Conservation (phyloP, 2,797 vertebrate genomes). For the Chaetophractus vellerosus region DNA sequence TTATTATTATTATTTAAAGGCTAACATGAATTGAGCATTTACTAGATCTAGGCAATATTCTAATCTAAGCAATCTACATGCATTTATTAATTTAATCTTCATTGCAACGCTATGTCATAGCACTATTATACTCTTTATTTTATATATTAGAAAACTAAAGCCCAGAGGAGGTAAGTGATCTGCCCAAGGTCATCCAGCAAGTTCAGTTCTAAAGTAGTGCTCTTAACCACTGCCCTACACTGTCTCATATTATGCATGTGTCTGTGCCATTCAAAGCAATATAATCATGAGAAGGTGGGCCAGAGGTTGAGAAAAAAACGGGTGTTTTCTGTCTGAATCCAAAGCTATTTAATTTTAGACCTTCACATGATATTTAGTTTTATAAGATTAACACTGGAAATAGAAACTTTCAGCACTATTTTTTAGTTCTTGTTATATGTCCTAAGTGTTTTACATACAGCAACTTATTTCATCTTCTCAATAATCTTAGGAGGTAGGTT, state of each 20-base stretch:
- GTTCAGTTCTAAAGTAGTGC: not conserved
- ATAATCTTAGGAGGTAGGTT: not conserved
- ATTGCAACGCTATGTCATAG: not conserved
- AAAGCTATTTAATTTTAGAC: conserved; percentile 22
- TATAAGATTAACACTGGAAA: conserved; percentile 16
- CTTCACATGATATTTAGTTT: not conserved
- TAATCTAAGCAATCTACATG: not conserved
- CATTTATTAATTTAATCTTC: conserved; percentile 41
- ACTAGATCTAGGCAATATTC: not conserved
- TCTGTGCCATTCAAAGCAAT: not conserved
- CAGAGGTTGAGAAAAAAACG: not conserved
- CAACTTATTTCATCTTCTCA: not conserved
- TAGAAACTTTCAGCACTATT: conserved; percentile 15
- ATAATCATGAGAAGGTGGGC: not conserved
- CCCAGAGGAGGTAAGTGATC: not conserved
- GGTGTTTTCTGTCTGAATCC: not conserved
- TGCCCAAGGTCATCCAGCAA: not conserved
- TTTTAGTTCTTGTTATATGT: not conserved
- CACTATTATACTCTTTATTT: not conserved
- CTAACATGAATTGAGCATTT: conserved; percentile 13
- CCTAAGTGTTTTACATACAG: not conserved
- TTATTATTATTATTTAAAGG: not conserved
- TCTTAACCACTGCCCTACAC: not conserved
- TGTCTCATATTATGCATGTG: not conserved
- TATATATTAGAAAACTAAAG: not conserved